Percentiles rank a stretch among this genome's conserved stretches.
These are phyloP conservation scores for Patella ulyssiponensis DNA, from an alignment of 2,888 invertebrate genomes.

Conservation along the genomic window DNA sequence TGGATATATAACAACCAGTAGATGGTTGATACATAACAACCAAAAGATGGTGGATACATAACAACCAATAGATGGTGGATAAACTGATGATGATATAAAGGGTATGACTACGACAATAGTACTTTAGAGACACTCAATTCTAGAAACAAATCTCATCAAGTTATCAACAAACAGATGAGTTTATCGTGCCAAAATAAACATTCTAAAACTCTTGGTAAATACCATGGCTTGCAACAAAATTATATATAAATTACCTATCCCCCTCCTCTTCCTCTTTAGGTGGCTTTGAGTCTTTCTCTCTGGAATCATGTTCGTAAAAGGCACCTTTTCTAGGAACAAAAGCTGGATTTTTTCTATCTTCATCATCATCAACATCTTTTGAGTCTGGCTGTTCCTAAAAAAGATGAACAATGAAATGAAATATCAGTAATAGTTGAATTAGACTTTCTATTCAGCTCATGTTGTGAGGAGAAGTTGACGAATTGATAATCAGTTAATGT, in stretches of 20 bases:
- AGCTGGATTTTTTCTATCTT: slow-evolving; percentile 95
- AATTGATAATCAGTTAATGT: not conserved
- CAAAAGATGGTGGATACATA: not conserved
- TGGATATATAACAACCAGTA: not conserved
- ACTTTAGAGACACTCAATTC: no score
- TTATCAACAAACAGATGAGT: no score
- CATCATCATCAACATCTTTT: slow-evolving; percentile 87
- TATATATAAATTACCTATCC: slow-evolving; percentile 26
- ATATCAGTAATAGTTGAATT: not conserved
- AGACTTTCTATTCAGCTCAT: no score
- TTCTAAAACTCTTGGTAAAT: no score
- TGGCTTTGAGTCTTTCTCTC: slow-evolving; percentile 51
- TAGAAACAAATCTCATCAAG: no score
- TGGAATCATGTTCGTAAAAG: slow-evolving; percentile 92
- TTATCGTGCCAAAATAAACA: no score
- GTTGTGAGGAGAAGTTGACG: no score
- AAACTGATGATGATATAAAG: not conserved
- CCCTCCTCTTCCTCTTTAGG: slow-evolving; percentile 43
- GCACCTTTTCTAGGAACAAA: slow-evolving; percentile 96
- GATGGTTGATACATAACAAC: not conserved
- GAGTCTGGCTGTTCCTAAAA: slow-evolving; percentile 65
- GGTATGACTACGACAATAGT: not conserved
- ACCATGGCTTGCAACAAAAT: no score
- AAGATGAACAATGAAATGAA: not conserved
- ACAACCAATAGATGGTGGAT: not conserved